Percentiles rank a stretch among this genome's conserved stretches.
These are phyloP conservation scores for Scrobipalpa costella DNA, from an alignment of 2,888 invertebrate genomes.

Conservation along the genomic window DNA sequence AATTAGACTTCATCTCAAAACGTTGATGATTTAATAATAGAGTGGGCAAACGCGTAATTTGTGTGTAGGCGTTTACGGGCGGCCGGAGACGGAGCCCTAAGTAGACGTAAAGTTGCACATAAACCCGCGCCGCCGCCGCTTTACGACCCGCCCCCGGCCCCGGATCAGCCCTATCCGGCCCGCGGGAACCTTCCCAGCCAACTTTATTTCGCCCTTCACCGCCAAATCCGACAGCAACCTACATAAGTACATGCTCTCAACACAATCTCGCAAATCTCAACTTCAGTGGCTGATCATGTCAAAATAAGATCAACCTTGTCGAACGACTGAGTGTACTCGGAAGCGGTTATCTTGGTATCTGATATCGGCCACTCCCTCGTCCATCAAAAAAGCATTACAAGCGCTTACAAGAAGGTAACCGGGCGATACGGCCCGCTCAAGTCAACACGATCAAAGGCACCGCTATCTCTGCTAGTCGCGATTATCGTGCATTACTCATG, in stretches of 20 bases:
- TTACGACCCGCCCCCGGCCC: constrained; percentile 52
- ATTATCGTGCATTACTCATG: constrained; percentile 69
- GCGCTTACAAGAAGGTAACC: constrained; percentile 67
- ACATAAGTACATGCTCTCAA: constrained; percentile 3
- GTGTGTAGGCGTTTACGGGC: constrained; percentile 2
- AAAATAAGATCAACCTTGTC: constrained; percentile 37
- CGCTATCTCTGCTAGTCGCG: constrained; percentile 64
- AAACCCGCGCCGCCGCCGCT: constrained; percentile 49
- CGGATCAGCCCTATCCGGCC: constrained; percentile 28
- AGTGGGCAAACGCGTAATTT: constrained; percentile 12
- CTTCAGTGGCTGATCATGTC: constrained; percentile 30
- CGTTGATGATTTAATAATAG: constrained; percentile 26
- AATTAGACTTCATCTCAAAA: constrained; percentile 22
- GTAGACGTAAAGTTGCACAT: constrained; percentile 59
- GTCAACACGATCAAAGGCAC: constrained; percentile 71
- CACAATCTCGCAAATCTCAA: constrained; percentile 23
- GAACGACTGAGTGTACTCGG: constrained; percentile 39
- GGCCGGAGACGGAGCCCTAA: constrained; percentile 44
- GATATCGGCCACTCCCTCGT: constrained; percentile 68
- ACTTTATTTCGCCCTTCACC: constrained; percentile 11
- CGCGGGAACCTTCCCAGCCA: constrained; percentile 37
- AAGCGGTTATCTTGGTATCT: constrained; percentile 50
- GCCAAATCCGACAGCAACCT: neutral
- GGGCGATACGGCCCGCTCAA: constrained; percentile 60
- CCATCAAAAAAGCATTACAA: constrained; percentile 73